Percentiles rank a stretch among this genome's conserved stretches.
Evolutionary conservation across 2,797 vertebrate genomes (phyloP).

Genomic region (Tauraco hartlaubi): DNA sequence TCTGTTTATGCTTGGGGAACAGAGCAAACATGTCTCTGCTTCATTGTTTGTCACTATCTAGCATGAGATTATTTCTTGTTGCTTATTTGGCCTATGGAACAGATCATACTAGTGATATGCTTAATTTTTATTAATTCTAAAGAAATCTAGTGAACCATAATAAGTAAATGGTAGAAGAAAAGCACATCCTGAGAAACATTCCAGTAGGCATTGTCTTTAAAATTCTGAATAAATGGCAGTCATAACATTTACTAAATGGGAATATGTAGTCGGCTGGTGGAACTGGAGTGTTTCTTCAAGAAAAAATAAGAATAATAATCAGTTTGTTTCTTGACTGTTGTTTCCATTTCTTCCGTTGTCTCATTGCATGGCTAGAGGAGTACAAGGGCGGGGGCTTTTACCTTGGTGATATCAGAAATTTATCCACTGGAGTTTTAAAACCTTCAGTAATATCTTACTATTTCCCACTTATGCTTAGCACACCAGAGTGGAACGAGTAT

Average conservation of each 20-base stretch:
- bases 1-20: slow-evolving; percentile 61
- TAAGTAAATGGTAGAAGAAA: slow-evolving; percentile 3
- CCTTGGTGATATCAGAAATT: background rate
- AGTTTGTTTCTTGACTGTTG: background rate
- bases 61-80: slow-evolving; percentile 12
- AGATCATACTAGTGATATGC: slow-evolving; percentile 4
- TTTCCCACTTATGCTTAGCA: background rate
- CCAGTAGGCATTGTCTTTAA: background rate
- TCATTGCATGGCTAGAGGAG: background rate
- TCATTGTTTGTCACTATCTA: slow-evolving; percentile 55
- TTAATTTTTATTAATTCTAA: background rate
- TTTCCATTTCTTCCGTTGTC: background rate
- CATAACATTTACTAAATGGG: background rate
- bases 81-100: slow-evolving; percentile 35
- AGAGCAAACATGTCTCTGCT: slow-evolving; percentile 59
- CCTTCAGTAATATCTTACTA: background rate
- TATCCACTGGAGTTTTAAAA: background rate
- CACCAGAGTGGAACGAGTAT: background rate
- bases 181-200: background rate
- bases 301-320: background rate
- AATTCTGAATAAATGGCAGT: background rate
- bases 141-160: background rate
- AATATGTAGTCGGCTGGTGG: background rate
- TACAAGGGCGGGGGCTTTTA: background rate
- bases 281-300: background rate